Percentiles rank a stretch among this genome's conserved stretches.
Conservation (phyloP, 2,888 invertebrate species). For the Lumbricus terrestris region DNA sequence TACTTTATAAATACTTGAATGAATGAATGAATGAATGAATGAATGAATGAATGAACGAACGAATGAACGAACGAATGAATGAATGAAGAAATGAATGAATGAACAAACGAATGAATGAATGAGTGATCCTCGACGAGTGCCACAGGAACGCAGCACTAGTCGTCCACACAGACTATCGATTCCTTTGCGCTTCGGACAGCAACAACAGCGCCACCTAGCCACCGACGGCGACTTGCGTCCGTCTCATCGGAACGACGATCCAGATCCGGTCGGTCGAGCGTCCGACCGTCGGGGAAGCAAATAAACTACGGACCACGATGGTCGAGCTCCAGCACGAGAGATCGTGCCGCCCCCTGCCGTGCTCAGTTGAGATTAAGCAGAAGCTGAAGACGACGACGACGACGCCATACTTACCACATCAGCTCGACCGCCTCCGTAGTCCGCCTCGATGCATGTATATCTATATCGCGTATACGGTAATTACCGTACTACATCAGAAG, state of each 20-base stretch:
- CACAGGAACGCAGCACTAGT: not conserved
- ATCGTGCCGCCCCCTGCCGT: not conserved
- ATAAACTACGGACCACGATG: constrained; percentile 3
- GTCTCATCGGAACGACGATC: not conserved
- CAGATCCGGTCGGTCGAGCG: not conserved
- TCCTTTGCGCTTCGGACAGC: not conserved
- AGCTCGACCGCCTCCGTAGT: not conserved
- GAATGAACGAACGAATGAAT: too few species aligned
- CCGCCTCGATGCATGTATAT: not conserved
- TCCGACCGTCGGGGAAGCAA: not conserved
- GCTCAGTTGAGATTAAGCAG: constrained; percentile 3
- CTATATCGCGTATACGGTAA: not conserved
- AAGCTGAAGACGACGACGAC: constrained; percentile 3
- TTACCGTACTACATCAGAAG: not conserved
- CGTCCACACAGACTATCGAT: not conserved
- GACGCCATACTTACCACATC: not conserved
- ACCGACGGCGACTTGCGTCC: not conserved
- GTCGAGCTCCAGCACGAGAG: not conserved
- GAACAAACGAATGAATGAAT: too few species aligned
- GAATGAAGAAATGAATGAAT: too few species aligned
- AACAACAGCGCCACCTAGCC: not conserved
- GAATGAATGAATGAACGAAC: too few species aligned
- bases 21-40: too few species aligned
- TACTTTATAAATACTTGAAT: too few species aligned
- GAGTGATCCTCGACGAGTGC: too few species aligned